Evolutionary conservation across 2,797 vertebrate species (phyloP).

Genomic region (Loriculus beryllinus): DNA sequence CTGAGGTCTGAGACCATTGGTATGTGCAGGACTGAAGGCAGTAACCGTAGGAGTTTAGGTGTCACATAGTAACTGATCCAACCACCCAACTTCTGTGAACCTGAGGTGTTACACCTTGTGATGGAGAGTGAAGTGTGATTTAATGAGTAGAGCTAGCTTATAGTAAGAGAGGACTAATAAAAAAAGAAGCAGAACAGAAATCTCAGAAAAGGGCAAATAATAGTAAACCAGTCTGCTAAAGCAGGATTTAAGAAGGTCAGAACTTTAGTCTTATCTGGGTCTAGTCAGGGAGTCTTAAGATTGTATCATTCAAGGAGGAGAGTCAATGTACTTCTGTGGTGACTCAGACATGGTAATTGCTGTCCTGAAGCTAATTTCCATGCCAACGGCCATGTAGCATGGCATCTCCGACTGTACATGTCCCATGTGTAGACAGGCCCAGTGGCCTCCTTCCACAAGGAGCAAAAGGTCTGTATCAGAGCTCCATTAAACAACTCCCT

Average conservation of each 20-base stretch:
- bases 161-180: neutral
- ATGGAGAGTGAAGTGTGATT: neutral
- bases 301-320: neutral
- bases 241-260: neutral
- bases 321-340: neutral
- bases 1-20: neutral
- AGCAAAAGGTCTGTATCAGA: neutral
- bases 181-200: neutral
- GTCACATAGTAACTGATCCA: neutral
- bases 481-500: neutral
- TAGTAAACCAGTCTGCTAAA: neutral
- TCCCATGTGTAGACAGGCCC: neutral
- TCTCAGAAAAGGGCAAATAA: neutral
- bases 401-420: neutral
- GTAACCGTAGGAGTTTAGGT: neutral
- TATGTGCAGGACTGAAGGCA: neutral
- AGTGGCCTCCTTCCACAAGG: neutral
- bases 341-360: neutral
- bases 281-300: neutral
- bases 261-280: neutral
- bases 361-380: neutral
- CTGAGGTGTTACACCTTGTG: neutral
- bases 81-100: neutral
- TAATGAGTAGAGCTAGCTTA: neutral
- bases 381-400: fast-evolving